Evolutionary conservation across 2,888 invertebrate genomes (phyloP).

Genomic region (Drosophila aldrichi): DNA sequence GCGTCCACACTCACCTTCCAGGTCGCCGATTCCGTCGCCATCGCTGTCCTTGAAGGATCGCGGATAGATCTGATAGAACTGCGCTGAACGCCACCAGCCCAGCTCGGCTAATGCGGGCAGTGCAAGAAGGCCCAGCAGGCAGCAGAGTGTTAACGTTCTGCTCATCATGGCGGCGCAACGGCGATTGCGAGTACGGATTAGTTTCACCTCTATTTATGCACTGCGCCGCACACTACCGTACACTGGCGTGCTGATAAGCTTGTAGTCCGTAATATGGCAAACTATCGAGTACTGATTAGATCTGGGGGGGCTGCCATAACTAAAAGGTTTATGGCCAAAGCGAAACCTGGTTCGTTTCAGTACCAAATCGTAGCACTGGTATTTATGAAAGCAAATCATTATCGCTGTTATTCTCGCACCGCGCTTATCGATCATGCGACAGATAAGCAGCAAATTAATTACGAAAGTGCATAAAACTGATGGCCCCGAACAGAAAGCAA

Average conservation of each 20-base stretch:
- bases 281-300: conserved; percentile 55
- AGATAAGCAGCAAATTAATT: conserved; percentile 49
- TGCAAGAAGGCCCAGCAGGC: conserved; percentile 54
- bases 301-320: neutral
- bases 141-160: conserved; percentile 36
- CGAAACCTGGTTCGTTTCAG: neutral
- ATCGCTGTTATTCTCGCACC: conserved; percentile 16
- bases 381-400: conserved; percentile 38
- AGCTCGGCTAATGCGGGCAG: conserved; percentile 49
- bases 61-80: conserved; percentile 95
- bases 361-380: neutral
- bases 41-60: conserved; percentile 93
- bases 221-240: neutral
- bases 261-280: conserved; percentile 24
- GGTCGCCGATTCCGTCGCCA: conserved; percentile 94
- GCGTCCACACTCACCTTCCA: conserved; percentile 87
- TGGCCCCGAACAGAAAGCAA: conserved; percentile 16
- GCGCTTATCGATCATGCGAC: conserved; percentile 55
- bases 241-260: conserved; percentile 20
- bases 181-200: conserved; percentile 51
- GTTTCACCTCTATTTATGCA: conserved; percentile 57
- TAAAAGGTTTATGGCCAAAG: conserved; percentile 46
- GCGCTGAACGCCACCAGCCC: conserved; percentile 92
- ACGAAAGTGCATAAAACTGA: conserved; percentile 50
- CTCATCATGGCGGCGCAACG: conserved; percentile 42